Percentiles rank a stretch among this genome's conserved stretches.
Conservation (phyloP, 2,888 invertebrate species). For the Caenorhabditis sulstoni region DNA sequence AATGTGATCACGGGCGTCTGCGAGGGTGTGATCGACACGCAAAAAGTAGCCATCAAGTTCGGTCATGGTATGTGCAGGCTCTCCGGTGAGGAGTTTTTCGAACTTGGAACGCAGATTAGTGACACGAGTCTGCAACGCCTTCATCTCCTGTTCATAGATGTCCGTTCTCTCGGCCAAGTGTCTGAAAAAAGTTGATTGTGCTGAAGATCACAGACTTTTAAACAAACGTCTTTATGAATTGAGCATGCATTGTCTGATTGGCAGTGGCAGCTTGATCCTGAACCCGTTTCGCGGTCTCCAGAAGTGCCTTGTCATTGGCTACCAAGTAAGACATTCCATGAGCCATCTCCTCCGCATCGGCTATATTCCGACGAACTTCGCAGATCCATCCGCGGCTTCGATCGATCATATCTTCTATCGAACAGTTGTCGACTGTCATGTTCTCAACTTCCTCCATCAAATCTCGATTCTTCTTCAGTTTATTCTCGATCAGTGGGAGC, state of each 20-base stretch:
- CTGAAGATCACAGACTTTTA: neutral
- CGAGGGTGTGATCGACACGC: conserved; percentile 21
- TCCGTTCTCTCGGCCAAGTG: conserved; percentile 39
- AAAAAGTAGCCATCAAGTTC: conserved; percentile 46
- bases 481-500: conserved; percentile 47
- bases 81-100: conserved; percentile 48
- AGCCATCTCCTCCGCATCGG: conserved; percentile 19
- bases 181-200: too few species aligned
- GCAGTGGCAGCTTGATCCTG: conserved; percentile 43
- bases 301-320: conserved; percentile 31
- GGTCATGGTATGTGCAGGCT: conserved; percentile 34
- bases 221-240: conserved; percentile 19
- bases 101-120: conserved; percentile 26
- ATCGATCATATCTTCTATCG: conserved; percentile 56
- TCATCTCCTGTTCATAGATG: conserved; percentile 44
- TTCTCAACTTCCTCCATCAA: conserved; percentile 52
- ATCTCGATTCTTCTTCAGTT: conserved; percentile 53
- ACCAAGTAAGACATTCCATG: conserved; percentile 20
- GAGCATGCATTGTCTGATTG: conserved; percentile 39
- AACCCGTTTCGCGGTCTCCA: conserved; percentile 38
- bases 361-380: conserved; percentile 34
- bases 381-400: conserved; percentile 44
- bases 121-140: conserved; percentile 39
- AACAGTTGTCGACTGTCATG: conserved; percentile 26
- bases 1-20: conserved; percentile 26